These are phyloP conservation scores for Pyrocoelia pectoralis DNA, from an alignment of 2,888 invertebrate species.

Conservation along the genomic window DNA sequence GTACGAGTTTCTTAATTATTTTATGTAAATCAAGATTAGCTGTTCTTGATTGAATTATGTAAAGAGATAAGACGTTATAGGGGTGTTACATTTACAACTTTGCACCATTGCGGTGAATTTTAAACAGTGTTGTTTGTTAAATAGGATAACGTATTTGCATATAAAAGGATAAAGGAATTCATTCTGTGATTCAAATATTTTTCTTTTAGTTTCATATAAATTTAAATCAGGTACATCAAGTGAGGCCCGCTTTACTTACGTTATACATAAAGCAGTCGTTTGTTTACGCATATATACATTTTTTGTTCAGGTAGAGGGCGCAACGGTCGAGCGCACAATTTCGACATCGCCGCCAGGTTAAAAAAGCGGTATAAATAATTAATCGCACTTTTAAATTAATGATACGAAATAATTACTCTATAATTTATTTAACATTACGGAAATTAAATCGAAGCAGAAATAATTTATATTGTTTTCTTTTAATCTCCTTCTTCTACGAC, in stretches of 20 bases:
- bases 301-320: not conserved
- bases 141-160: constrained; percentile 41
- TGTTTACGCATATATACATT: not conserved
- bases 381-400: not conserved
- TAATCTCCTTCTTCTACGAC: not conserved
- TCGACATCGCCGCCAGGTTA: not conserved
- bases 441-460: not conserved
- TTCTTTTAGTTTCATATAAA: not conserved
- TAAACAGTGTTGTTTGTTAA: constrained; percentile 48
- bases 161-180: constrained; percentile 32
- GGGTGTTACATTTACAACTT: constrained; percentile 53
- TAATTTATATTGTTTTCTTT: constrained; percentile 1
- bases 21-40: constrained; percentile 48
- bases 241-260: not conserved
- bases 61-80: constrained; percentile 48
- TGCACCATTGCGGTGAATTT: constrained; percentile 51
- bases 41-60: constrained; percentile 50
- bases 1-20: constrained; percentile 45
- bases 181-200: constrained; percentile 28
- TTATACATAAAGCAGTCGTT: not conserved
- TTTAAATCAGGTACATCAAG: constrained; percentile 1
- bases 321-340: not conserved
- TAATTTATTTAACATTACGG: not conserved
- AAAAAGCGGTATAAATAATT: not conserved
- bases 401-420: not conserved